Evolutionary conservation across 2,113 vertebrate genomes (phyloP), one percentile per base, ranked within the genome.

Genomic region (Phaethornis superciliosus): DNA sequence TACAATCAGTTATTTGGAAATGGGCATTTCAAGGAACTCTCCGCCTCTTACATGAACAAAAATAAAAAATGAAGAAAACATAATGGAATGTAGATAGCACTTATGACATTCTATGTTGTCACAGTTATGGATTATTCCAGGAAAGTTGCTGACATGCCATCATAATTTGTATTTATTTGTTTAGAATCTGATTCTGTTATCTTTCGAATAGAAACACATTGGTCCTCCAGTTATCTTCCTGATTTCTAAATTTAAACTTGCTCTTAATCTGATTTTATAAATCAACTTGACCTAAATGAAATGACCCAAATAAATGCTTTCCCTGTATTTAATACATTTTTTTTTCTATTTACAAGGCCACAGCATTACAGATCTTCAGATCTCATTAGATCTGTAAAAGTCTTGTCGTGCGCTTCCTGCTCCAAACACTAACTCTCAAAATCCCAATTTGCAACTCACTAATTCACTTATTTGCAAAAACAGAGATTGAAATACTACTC

Each of bases 221-320:
- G 22, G 3, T 55, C 5, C 17, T 76, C 9, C 23, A 64, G 3
- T 72, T 54, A 49, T 16, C 15, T 58, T 84, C n/a, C 9, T 33
- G 49, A 44, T 69, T 74, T 35, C 12, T 63, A 65, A 35, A 58
- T 65, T 22, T 60, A 81, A 89, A 35, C 2, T 42, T 6, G 54
- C 47, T 51, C 26, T 78, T 59, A 76, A 59, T 56, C 15, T 76
- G 28, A 86, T 81, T 16, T 11, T 35, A 46, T 30, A 44, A 47
- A 49, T 56, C 19, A 85, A 10, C 9, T 63, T 89, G 35, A 79
- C 5, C 21, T 54, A 37, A 87, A 54, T 49, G 3, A 87, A 92
- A 64, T 0, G 1, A 60, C 4, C 5, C 3, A n/a, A 52, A 51
- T 13, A 28, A 65, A 52, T 2, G 33, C n/a, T 46, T 58, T 49